A percentile compares a stretch with the other conserved stretches of the same genome.
phyloP scores from a whole-genome alignment of 2,888 invertebrate genomes.

The Erebia palarica region DNA sequence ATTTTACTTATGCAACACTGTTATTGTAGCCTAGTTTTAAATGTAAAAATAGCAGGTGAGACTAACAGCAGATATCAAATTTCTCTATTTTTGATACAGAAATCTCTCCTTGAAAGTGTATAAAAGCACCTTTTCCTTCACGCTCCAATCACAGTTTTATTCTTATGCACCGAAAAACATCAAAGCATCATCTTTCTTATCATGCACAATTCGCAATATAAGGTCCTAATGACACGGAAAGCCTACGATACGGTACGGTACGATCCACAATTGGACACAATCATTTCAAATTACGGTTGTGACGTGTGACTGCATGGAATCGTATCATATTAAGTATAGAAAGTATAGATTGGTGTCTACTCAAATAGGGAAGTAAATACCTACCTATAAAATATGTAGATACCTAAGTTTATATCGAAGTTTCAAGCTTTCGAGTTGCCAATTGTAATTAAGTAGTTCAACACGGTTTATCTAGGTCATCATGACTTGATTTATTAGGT shows the following conservation, averaged over 20 bases:
- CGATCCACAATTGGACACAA: not conserved
- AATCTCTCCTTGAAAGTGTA: no score
- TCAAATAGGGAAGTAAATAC: no score
- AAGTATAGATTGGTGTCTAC: no score
- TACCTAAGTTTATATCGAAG: no score
- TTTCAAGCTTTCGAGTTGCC: not conserved
- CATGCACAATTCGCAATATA: not conserved
- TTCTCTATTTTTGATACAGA: not conserved
- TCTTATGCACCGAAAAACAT: not conserved
- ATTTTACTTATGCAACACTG: not conserved
- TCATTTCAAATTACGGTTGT: not conserved
- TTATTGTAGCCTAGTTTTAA: not conserved
- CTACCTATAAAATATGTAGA: no score
- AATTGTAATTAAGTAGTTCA: not conserved
- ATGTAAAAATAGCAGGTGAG: slow-evolving; percentile 2
- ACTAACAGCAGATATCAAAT: not conserved
- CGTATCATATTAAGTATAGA: no score
- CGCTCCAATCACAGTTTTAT: not conserved
- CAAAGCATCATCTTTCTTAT: not conserved
- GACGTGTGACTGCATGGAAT: not conserved
- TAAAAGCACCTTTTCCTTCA: not conserved
- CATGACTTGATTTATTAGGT: not conserved
- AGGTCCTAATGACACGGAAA: not conserved
- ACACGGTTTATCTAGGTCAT: not conserved
- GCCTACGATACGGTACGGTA: not conserved